Evolutionary conservation across 37 sponge, comb jelly and placozoan genomes (phyloP).

Genomic region (Cliona cf. orientalis): DNA sequence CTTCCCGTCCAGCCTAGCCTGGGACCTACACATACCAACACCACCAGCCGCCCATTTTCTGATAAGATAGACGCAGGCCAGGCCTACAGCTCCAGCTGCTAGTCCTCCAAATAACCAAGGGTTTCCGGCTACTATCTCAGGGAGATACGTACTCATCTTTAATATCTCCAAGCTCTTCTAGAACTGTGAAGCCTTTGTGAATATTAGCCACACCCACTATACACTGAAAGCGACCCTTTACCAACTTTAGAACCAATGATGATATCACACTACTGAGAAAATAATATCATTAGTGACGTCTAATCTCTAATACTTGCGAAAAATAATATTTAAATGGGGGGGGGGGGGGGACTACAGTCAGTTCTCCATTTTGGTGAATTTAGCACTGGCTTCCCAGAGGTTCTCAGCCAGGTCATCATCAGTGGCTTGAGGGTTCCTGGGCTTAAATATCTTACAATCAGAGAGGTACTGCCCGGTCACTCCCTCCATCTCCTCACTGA

Average conservation of each 20-base stretch:
- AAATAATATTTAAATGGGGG: too few relatives aligned
- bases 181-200: background rate
- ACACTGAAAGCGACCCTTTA: too few relatives aligned
- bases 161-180: background rate
- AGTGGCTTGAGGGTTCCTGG: constrained; percentile 3
- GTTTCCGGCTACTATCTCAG: too few relatives aligned
- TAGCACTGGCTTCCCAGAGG: constrained; percentile 12
- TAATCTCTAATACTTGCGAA: too few relatives aligned
- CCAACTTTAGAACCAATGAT: too few relatives aligned
- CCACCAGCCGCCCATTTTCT: background rate
- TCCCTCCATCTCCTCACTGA: constrained; percentile 7
- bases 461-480: constrained; percentile 70
- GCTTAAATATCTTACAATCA: constrained; percentile 63
- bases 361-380: background rate
- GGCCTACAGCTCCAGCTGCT: background rate
- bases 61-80: background rate
- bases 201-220: background rate
- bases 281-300: background rate
- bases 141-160: too few relatives aligned
- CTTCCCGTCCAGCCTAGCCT: constrained; percentile 69
- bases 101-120: too few relatives aligned
- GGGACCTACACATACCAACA: constrained; percentile 62
- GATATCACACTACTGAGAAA: background rate
- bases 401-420: constrained; percentile 48
- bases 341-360: too few relatives aligned